Evolutionary conservation across 2,797 vertebrate genomes (phyloP), one percentile per base, ranked within the genome.

Genomic region (Lepus oiostolus): DNA sequence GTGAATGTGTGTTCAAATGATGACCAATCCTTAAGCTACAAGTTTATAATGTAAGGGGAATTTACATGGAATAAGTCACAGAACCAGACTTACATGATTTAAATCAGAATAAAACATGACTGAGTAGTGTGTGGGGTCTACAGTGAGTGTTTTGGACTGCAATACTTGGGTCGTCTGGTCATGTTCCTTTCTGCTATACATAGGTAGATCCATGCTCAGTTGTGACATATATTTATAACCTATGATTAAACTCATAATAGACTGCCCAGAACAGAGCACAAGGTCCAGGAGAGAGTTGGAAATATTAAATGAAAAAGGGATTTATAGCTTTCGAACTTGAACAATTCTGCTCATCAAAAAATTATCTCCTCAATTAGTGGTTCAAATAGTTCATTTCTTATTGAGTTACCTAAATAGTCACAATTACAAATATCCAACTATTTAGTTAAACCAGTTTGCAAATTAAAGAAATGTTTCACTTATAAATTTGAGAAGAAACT

Each of bases 161-260:
- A 52, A 22, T 16, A 65, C 19, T 86, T 4, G 28, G 93, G 83
- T 93, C 92, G 81, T 54, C 11, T 65, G 50, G 76, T 79, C 77
- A 85, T 90, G 65, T 65, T 70, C 60, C 83, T 96, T 88, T 75
- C 77, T 90, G 79, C 47, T 76, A 24, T 75, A 60, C 65, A 88
- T 60, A 85, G 80, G 82, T 71, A 67, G 80, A 74, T 12, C 52
- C 84, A 90, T 0, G 65, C 19, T 84, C 47, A 72, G 8, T 71
- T 89, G 90, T 95, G 91, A 95, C 90, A 85, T 80, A 47, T 85
- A 94, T 96, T 96, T 93, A 93, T 94, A 93, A 95, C 87, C 81
- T 85, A 91, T 94, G 81, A 96, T 96, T 95, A 96, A 96, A 95
- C 93, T 93, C 82, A 72, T 94, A 95, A 88, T 63, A 76, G 81